A percentile compares a stretch with the other conserved stretches of the same genome.
Conservation (phyloP, 1,140 invertebrate species). For the Daktulosphaira vitifoliae region DNA sequence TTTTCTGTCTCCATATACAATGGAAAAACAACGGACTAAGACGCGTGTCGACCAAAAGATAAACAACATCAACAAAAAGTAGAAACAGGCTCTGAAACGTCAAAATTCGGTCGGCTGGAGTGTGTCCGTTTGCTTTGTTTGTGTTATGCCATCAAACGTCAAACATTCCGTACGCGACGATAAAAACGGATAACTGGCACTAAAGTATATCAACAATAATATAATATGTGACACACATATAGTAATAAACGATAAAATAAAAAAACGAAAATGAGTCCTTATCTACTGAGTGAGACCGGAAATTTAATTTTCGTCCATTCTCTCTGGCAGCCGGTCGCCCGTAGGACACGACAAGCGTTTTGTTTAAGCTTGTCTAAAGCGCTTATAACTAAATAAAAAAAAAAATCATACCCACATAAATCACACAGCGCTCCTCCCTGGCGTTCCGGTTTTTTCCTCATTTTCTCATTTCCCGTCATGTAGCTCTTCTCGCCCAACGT, state of each 20-base stretch:
- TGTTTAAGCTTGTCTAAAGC: constrained; percentile 24
- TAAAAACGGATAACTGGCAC: too few species aligned
- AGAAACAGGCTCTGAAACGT: too few species aligned
- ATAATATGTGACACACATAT: too few species aligned
- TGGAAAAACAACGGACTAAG: too few species aligned
- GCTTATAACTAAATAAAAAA: constrained; percentile 17
- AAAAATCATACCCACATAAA: constrained; percentile 22
- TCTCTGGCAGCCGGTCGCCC: neutral
- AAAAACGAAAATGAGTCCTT: constrained; percentile 16
- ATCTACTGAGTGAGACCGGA: neutral
- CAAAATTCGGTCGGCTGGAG: too few species aligned
- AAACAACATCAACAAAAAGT: too few species aligned
- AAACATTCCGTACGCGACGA: too few species aligned
- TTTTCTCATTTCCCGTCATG: neutral
- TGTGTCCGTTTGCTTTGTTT: too few species aligned
- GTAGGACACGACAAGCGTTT: constrained; percentile 10
- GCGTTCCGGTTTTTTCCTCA: neutral
- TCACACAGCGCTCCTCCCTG: neutral
- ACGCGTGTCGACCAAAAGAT: too few species aligned
- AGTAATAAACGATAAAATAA: neutral
- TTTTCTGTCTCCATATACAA: too few species aligned
- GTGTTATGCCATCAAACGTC: too few species aligned
- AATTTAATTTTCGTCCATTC: constrained; percentile 20
- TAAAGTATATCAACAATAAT: too few species aligned
- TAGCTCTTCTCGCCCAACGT: neutral